These are phyloP conservation scores for Alectoris magna DNA, from an alignment of 2,797 vertebrate genomes.

Conservation along the genomic window DNA sequence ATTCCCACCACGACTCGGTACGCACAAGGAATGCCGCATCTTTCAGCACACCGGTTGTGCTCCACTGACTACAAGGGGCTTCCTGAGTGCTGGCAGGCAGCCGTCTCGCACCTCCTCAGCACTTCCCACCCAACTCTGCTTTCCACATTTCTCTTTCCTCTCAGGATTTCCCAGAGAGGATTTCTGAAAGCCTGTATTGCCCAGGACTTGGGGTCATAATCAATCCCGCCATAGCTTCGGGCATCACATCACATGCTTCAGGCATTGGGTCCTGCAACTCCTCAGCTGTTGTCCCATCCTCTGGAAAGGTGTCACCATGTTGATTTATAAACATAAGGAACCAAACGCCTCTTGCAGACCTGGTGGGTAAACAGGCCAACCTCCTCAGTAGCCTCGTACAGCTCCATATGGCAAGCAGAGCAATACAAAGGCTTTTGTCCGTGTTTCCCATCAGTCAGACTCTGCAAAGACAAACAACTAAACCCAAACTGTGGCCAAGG, in stretches of 20 bases:
- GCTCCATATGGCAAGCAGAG: constrained; percentile 69
- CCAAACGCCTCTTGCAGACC: neutral
- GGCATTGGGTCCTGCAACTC: neutral
- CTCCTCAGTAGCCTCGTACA: neutral
- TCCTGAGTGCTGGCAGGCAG: neutral
- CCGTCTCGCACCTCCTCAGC: neutral
- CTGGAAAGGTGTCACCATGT: neutral
- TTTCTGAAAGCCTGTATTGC: neutral
- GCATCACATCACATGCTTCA: neutral
- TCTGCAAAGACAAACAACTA: constrained; percentile 37
- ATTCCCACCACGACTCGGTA: neutral
- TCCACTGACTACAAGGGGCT: neutral
- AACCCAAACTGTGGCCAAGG: constrained; percentile 27
- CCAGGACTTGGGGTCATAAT: neutral
- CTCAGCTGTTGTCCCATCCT: neutral
- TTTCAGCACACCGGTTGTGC: neutral
- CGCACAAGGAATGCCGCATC: neutral
- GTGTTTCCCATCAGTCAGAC: constrained; percentile 28
- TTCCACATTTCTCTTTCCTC: neutral
- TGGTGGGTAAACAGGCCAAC: neutral
- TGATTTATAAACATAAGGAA: constrained; percentile 46
- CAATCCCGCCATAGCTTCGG: neutral
- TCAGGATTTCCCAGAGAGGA: neutral
- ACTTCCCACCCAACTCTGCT: neutral
- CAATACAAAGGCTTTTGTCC: constrained; percentile 53